These are phyloP conservation scores for Phalacrocorax brasilianus DNA, from an alignment of 2,113 vertebrate genomes.

Conservation along the genomic window DNA sequence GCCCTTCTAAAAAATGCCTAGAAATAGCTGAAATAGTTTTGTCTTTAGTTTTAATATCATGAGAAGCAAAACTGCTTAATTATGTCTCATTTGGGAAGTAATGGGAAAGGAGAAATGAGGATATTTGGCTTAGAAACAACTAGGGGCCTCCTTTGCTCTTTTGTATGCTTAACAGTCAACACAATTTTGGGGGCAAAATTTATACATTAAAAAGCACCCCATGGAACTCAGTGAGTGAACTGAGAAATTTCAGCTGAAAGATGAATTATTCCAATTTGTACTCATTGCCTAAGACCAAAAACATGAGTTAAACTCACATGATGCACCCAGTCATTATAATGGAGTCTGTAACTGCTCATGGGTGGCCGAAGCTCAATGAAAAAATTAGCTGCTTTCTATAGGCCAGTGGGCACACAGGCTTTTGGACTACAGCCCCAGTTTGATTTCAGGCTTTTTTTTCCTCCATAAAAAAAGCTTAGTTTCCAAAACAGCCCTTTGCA, in stretches of 20 bases:
- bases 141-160: neutral
- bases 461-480: neutral
- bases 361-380: neutral
- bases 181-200: neutral
- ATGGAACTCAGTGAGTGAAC: neutral
- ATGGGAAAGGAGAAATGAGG: slow-evolving; percentile 1
- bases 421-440: neutral
- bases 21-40: slow-evolving; percentile 32
- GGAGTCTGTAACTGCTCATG: neutral
- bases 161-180: neutral
- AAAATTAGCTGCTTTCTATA: neutral
- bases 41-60: slow-evolving; percentile 16
- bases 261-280: neutral
- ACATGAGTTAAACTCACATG: accelerated
- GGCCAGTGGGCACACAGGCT: neutral
- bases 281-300: neutral
- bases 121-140: slow-evolving; percentile 7
- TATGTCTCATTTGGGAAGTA: slow-evolving; percentile 24
- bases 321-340: neutral
- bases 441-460: neutral
- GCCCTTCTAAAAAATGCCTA: neutral
- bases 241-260: neutral
- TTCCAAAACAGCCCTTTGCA: neutral
- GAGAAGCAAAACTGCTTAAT: slow-evolving; percentile 17
- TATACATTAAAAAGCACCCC: neutral